A percentile compares a stretch with the other conserved stretches of the same genome.
Evolutionary conservation across 2,113 vertebrate genomes (phyloP).

Genomic region (Salvator merianae): DNA sequence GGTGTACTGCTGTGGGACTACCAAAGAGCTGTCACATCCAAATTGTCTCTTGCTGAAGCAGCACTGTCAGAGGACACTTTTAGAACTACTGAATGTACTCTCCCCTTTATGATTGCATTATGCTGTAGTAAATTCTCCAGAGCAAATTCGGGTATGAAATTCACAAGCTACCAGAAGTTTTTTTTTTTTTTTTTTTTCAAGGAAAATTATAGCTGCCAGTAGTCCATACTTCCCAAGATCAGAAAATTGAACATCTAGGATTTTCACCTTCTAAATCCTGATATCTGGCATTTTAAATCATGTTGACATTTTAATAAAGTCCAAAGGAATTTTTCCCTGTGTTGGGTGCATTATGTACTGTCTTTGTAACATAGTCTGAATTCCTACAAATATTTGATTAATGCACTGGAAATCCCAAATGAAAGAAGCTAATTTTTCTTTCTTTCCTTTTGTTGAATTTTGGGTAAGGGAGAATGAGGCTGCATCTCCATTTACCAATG

Average conservation of each 20-base stretch:
- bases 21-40: conserved; percentile 5
- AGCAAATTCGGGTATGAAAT: background rate
- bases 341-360: background rate
- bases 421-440: too few relatives aligned
- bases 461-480: background rate
- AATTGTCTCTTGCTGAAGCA: conserved; percentile 7
- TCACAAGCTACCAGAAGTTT: background rate
- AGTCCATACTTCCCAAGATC: background rate
- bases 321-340: background rate
- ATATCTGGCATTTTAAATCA: conserved; percentile 11
- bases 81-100: background rate
- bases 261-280: conserved; percentile 13
- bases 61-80: conserved; percentile 17
- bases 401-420: background rate
- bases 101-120: conserved; percentile 20
- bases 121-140: conserved; percentile 19
- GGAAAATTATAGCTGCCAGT: background rate
- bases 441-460: background rate
- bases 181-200: too few relatives aligned
- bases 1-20: background rate
- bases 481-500: too few relatives aligned
- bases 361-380: background rate
- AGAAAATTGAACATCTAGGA: conserved; percentile 4
- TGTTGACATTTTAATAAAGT: conserved; percentile 15
- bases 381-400: background rate